Evolutionary conservation across 64 coral and sea anemone genomes (phyloP).

Genomic region (Porites australiensis): DNA sequence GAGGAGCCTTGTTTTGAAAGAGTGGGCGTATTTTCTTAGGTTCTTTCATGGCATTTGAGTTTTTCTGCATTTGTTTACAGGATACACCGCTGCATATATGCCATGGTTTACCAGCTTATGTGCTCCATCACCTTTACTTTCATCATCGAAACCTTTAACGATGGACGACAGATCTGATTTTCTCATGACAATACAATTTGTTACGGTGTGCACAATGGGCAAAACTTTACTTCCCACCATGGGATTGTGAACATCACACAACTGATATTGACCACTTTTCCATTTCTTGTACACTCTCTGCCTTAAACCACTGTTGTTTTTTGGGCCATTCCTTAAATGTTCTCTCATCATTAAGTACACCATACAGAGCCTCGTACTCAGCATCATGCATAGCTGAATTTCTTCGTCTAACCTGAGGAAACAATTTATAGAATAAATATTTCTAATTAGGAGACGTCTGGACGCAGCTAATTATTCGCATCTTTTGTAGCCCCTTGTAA

Average conservation of each 20-base stretch:
- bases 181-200: conserved; percentile 29
- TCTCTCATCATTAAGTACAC: conserved; percentile 33
- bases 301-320: conserved; percentile 33
- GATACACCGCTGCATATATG: conserved; percentile 36
- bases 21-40: conserved; percentile 2
- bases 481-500: too few species aligned
- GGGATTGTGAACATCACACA: conserved; percentile 10
- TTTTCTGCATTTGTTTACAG: conserved; percentile 23
- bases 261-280: conserved; percentile 46
- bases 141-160: conserved; percentile 4
- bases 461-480: too few species aligned
- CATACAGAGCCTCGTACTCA: conserved; percentile 50
- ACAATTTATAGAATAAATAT: too few species aligned
- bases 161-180: conserved; percentile 39
- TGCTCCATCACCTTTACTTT: conserved; percentile 44
- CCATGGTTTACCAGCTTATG: background rate
- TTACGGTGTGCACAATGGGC: conserved; percentile 46
- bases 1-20: conserved; percentile 46
- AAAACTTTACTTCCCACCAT: conserved; percentile 7
- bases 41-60: conserved; percentile 23
- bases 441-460: too few species aligned
- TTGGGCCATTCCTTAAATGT: conserved; percentile 52
- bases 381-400: conserved; percentile 39
- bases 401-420: conserved; percentile 14
- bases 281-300: conserved; percentile 62